These are phyloP conservation scores for Conomelus anceps DNA, from an alignment of 2,888 invertebrate species.

Conservation along the genomic window DNA sequence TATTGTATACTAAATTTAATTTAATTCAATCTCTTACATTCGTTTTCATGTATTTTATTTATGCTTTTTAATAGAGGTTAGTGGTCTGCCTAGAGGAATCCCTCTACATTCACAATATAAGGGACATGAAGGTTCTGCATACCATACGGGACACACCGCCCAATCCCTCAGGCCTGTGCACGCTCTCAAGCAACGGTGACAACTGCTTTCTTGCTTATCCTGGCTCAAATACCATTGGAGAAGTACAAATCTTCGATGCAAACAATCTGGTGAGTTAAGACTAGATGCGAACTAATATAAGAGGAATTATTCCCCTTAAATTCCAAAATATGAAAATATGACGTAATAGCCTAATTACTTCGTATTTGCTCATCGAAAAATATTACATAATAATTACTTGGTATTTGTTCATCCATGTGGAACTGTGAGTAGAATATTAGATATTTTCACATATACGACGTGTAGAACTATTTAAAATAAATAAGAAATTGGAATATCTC, in stretches of 20 bases:
- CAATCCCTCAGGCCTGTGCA: slow-evolving; percentile 87
- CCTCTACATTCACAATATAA: slow-evolving; percentile 96
- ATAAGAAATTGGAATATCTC: too few species aligned
- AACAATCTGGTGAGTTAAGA: slow-evolving; percentile 66
- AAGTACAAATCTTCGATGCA: slow-evolving; percentile 93
- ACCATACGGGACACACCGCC: slow-evolving; percentile 97
- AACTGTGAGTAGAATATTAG: too few species aligned
- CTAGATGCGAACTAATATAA: not conserved
- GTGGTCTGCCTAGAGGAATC: slow-evolving; percentile 97
- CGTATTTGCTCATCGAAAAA: too few species aligned
- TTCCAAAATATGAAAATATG: not conserved
- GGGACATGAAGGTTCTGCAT: slow-evolving; percentile 96
- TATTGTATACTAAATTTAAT: not conserved
- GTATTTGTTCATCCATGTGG: too few species aligned
- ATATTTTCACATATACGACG: too few species aligned
- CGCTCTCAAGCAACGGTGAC: slow-evolving; percentile 80
- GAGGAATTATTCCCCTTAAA: not conserved
- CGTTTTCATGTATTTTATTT: not conserved
- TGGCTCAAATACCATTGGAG: slow-evolving; percentile 85
- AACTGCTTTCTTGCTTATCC: slow-evolving; percentile 95
- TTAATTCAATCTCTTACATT: not conserved
- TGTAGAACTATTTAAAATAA: too few species aligned
- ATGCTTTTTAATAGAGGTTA: slow-evolving; percentile 58
- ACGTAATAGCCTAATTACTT: not conserved
- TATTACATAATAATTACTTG: too few species aligned